phyloP scores from a whole-genome alignment of 2,113 vertebrate species.

The Proterorhinus semilunaris region DNA sequence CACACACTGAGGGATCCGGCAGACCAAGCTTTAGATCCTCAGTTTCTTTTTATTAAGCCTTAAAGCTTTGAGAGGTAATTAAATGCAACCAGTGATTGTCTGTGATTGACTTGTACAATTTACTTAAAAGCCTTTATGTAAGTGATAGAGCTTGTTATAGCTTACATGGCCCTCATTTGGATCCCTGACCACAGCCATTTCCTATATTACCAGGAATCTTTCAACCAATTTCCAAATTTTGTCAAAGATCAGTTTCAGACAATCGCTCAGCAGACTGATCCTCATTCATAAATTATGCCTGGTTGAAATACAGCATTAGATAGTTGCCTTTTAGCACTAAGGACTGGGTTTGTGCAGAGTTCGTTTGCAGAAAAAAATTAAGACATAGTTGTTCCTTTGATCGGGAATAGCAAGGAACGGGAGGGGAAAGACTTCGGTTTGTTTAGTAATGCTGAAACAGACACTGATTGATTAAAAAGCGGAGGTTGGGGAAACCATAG shows the following conservation, averaged over 20 bases:
- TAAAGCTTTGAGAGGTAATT: slow-evolving; percentile 14
- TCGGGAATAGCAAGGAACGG: no score
- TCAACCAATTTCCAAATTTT: slow-evolving; percentile 15
- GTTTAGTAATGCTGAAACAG: no score
- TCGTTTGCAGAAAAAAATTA: background rate
- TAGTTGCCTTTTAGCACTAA: background rate
- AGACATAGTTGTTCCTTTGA: no score
- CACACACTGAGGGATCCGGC: background rate
- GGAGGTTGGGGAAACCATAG: no score
- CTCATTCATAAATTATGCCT: no score
- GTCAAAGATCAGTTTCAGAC: no score
- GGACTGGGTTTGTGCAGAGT: no score
- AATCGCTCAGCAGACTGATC: no score
- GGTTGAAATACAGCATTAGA: no score
- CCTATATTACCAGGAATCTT: background rate
- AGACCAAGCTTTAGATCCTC: background rate
- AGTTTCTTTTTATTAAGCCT: slow-evolving; percentile 1
- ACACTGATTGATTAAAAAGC: no score
- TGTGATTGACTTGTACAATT: slow-evolving; percentile 24
- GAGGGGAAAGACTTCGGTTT: no score
- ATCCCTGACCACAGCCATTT: background rate
- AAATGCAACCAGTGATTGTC: slow-evolving; percentile 21
- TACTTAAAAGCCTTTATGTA: slow-evolving; percentile 16
- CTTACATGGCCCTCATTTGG: background rate
- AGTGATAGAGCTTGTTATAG: background rate